Conservation (phyloP, 1,140 invertebrate species). For the Nylanderia fulva region DNA sequence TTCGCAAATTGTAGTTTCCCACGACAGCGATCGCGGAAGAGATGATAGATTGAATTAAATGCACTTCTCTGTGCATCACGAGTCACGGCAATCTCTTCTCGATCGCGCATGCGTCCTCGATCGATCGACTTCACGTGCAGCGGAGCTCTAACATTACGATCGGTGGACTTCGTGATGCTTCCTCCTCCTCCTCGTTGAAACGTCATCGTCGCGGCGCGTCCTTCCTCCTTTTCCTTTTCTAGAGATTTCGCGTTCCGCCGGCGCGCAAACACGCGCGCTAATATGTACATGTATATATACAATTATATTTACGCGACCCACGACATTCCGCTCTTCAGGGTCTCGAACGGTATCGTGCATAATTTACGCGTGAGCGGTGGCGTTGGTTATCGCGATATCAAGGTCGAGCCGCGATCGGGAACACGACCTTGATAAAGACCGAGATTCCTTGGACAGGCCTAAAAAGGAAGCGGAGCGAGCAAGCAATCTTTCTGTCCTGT, state of each 20-base stretch:
- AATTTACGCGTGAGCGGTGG: constrained; percentile 59
- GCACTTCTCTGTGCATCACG: background rate
- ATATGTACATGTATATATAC: background rate
- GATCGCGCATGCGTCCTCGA: constrained; percentile 64
- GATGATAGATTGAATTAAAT: background rate
- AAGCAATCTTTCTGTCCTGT: background rate
- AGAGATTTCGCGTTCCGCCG: constrained; percentile 62
- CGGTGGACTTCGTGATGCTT: background rate
- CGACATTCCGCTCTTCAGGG: constrained; percentile 50
- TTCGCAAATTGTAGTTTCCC: background rate
- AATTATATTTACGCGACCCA: constrained; percentile 48
- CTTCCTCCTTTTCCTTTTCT: constrained; percentile 74
- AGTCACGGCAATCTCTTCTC: background rate
- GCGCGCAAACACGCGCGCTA: constrained; percentile 23
- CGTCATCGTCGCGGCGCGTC: constrained; percentile 50
- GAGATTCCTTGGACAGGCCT: constrained; percentile 34
- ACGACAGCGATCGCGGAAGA: background rate
- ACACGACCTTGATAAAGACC: constrained; percentile 51
- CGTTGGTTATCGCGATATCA: constrained; percentile 45
- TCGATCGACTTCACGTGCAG: constrained; percentile 40
- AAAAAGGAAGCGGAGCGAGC: constrained; percentile 41
- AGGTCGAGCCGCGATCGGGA: constrained; percentile 42
- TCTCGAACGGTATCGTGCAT: constrained; percentile 56
- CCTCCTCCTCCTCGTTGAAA: constrained; percentile 12
- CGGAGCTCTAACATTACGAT: background rate